Evolutionary conservation across 2,113 vertebrate species (phyloP).

Genomic region (Pangasianodon hypophthalmus): DNA sequence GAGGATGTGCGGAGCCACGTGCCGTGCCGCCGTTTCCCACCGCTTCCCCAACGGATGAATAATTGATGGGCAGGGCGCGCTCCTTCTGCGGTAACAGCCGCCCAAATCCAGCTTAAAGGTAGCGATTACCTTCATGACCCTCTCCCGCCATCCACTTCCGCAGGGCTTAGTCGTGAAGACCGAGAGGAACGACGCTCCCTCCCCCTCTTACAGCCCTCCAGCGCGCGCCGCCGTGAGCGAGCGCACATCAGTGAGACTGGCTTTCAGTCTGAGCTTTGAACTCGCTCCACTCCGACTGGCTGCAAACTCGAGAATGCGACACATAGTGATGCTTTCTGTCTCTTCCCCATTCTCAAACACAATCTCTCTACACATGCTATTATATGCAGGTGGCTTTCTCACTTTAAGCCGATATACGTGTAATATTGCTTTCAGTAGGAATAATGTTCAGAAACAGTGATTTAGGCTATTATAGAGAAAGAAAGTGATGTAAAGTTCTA

Average conservation of each 20-base stretch:
- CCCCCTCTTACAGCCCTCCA: conserved; percentile 33
- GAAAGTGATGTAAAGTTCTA: not conserved
- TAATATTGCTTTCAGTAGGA: not conserved
- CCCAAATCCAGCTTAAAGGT: conserved; percentile 56
- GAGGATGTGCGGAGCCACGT: conserved; percentile 58
- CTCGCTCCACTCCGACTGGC: conserved; percentile 21
- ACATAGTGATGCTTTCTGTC: conserved; percentile 5
- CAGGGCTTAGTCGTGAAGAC: conserved; percentile 38
- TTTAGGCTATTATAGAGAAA: not conserved
- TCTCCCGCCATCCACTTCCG: conserved; percentile 60
- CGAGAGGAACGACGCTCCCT: conserved; percentile 49
- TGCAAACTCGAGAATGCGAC: conserved; percentile 31
- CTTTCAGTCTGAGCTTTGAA: conserved; percentile 35
- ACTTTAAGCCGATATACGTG: not conserved
- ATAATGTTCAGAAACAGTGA: not conserved
- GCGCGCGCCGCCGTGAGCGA: conserved; percentile 23
- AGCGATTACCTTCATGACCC: conserved; percentile 63
- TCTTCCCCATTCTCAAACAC: not conserved
- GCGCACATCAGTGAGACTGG: conserved; percentile 33
- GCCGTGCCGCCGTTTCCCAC: conserved; percentile 59
- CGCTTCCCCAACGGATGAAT: conserved; percentile 66
- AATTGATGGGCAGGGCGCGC: conserved; percentile 63
- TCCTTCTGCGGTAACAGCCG: conserved; percentile 58
- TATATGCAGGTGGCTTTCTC: not conserved
- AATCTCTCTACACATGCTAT: not conserved